Conservation (phyloP, 2,797 vertebrate genomes). For the Tachyglossus aculeatus region DNA sequence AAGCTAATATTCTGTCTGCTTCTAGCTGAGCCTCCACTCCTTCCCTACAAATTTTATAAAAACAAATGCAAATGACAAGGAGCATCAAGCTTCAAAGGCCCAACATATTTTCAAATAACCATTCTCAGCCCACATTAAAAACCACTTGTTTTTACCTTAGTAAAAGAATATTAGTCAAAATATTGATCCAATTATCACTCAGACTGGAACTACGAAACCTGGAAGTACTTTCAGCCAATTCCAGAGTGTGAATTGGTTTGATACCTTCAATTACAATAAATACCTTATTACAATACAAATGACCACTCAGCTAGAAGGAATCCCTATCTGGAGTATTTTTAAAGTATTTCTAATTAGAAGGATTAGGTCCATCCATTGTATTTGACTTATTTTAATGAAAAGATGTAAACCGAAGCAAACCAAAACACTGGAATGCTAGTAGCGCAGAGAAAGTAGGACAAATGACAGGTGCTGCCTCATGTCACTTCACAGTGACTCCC, state of each 20-base stretch:
- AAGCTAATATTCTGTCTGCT: no score
- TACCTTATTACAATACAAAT: background rate
- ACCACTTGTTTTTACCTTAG: constrained; percentile 49
- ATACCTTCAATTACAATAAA: constrained; percentile 3
- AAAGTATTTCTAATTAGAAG: background rate
- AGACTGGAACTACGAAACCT: constrained; percentile 52
- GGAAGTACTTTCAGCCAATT: constrained; percentile 43
- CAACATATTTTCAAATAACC: constrained; percentile 26
- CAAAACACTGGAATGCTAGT: background rate
- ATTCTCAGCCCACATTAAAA: constrained; percentile 52
- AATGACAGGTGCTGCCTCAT: background rate
- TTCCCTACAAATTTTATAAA: constrained; percentile 40
- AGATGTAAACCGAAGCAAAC: background rate
- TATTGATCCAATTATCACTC: constrained; percentile 58
- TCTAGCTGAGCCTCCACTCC: background rate
- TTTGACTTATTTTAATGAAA: background rate
- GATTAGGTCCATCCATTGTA: background rate
- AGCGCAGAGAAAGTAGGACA: background rate
- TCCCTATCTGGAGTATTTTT: constrained; percentile 17
- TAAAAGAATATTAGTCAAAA: constrained; percentile 50
- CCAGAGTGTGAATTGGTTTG: constrained; percentile 26
- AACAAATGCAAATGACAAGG: constrained; percentile 52
- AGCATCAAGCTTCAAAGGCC: constrained; percentile 34
- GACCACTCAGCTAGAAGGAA: constrained; percentile 34
- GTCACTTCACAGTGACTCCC: constrained; percentile 3